Conservation (phyloP, 2,888 invertebrate species). For the Melinaea menophilus region DNA sequence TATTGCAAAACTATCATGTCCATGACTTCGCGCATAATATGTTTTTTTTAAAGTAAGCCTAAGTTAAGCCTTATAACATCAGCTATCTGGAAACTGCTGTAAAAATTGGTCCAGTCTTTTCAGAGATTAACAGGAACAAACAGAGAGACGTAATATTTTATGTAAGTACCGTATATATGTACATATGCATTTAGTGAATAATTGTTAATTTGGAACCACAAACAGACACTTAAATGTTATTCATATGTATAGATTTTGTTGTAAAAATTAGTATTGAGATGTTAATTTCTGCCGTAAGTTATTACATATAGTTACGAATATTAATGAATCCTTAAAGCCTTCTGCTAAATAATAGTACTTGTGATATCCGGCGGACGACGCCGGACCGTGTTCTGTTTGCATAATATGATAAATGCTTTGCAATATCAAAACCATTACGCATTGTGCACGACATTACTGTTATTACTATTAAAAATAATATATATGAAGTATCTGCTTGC, state of each 20-base stretch:
- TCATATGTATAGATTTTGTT: background rate
- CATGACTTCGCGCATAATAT: no score
- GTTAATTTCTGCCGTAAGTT: background rate
- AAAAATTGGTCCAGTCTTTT: no score
- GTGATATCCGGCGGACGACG: slow-evolving; percentile 65
- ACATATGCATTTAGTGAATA: no score
- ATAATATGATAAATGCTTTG: slow-evolving; percentile 43
- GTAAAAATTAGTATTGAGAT: background rate
- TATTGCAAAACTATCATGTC: no score
- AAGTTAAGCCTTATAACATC: no score
- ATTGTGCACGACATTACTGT: slow-evolving; percentile 16
- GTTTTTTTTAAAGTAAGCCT: no score
- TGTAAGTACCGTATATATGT: no score
- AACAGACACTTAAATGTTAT: background rate
- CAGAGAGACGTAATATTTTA: no score
- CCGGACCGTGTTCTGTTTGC: slow-evolving; percentile 61
- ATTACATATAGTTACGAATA: slow-evolving; percentile 47
- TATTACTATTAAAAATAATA: no score
- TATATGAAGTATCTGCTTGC: no score
- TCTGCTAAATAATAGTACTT: slow-evolving; percentile 57
- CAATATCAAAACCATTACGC: slow-evolving; percentile 18
- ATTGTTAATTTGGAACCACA: background rate
- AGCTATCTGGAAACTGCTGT: no score
- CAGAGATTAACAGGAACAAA: no score
- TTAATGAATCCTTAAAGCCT: slow-evolving; percentile 44